Percentiles rank a stretch among this genome's conserved stretches.
These are phyloP conservation scores for Mionectes olivaceus DNA, from an alignment of 2,797 vertebrate species.

Conservation along the genomic window DNA sequence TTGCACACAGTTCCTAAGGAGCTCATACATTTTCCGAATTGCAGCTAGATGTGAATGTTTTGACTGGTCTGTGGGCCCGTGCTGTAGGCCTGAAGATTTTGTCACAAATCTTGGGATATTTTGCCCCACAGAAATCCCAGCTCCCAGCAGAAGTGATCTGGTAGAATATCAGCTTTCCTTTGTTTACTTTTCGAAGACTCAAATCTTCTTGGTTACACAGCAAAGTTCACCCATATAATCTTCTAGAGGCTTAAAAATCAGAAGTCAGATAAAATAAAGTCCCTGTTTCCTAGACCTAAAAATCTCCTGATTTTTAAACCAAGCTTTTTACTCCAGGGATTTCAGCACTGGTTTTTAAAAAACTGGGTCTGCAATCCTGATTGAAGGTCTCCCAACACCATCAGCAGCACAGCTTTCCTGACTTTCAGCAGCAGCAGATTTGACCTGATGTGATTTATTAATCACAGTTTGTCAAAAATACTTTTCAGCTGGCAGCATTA, in stretches of 20 bases:
- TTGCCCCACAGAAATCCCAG: not conserved
- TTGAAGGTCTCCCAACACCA: not conserved
- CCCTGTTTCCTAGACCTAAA: not conserved
- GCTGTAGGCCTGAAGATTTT: not conserved
- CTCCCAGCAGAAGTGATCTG: not conserved
- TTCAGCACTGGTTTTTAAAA: not conserved
- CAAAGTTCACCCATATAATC: not conserved
- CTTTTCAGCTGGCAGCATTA: not conserved
- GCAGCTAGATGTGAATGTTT: not conserved
- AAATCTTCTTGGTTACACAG: not conserved
- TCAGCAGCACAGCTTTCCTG: not conserved
- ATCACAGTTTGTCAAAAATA: not conserved
- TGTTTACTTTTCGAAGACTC: slow-evolving; percentile 20
- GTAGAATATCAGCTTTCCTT: not conserved
- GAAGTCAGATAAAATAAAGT: slow-evolving; percentile 2
- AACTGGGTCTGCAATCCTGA: not conserved
- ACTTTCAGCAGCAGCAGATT: not conserved
- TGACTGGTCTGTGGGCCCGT: not conserved
- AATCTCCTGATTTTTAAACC: not conserved
- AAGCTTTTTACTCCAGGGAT: not conserved
- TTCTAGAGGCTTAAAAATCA: slow-evolving; percentile 8
- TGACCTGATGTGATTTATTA: not conserved
- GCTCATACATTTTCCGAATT: not conserved
- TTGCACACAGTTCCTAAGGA: not conserved
- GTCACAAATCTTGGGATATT: not conserved